Percentiles rank a stretch among this genome's conserved stretches.
These are phyloP conservation scores for Tenthredo distinguenda DNA, from an alignment of 2,888 invertebrate species.

Conservation along the genomic window DNA sequence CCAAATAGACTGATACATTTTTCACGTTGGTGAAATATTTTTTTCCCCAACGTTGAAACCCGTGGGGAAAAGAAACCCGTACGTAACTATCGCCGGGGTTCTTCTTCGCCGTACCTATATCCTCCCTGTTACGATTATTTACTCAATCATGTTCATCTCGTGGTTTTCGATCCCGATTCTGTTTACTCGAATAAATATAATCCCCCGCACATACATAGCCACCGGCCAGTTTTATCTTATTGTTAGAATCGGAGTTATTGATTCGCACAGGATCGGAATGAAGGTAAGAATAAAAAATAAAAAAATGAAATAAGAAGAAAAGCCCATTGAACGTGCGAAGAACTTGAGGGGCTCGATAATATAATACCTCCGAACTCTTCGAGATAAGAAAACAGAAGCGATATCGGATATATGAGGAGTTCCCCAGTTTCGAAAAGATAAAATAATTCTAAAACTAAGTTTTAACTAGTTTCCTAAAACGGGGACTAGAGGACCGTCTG, in stretches of 20 bases:
- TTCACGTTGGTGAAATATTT: too few species aligned
- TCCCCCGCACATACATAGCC: not conserved
- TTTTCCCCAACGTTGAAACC: too few species aligned
- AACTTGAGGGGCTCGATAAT: not conserved
- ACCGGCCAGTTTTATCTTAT: not conserved
- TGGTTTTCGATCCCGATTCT: conserved; percentile 3
- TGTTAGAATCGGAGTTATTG: not conserved
- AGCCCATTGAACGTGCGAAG: not conserved
- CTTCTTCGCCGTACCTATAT: not conserved
- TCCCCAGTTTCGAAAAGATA: not conserved
- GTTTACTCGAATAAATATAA: not conserved
- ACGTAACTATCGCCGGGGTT: too few species aligned
- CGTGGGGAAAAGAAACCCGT: too few species aligned
- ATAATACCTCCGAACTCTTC: not conserved
- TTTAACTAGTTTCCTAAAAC: not conserved
- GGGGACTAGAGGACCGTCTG: not conserved
- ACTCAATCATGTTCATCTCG: not conserved
- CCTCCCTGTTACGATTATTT: not conserved
- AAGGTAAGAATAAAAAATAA: not conserved
- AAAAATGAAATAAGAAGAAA: not conserved
- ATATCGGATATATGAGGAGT: not conserved
- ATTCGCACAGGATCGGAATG: not conserved
- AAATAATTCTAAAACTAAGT: not conserved
- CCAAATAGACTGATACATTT: too few species aligned
- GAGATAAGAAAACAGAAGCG: not conserved